These are phyloP conservation scores for Mythimna pallens DNA, from an alignment of 2,888 invertebrate species.

Conservation along the genomic window DNA sequence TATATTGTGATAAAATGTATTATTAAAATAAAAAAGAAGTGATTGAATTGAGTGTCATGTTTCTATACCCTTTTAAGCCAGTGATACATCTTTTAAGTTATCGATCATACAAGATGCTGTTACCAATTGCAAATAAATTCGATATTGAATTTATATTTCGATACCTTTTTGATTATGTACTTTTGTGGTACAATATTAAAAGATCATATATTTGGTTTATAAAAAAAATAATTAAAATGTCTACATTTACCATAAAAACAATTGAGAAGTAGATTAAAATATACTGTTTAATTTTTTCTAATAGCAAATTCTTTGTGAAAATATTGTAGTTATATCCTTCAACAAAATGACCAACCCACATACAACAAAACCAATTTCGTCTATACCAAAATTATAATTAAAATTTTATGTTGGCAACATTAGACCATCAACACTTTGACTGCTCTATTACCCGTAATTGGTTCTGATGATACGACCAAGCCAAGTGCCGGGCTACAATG, in stretches of 20 bases:
- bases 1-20: background rate
- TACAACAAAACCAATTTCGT: background rate
- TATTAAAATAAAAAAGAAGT: background rate
- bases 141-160: background rate
- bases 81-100: constrained; percentile 15
- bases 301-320: background rate
- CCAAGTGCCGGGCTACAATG: constrained; percentile 66
- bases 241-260: no score
- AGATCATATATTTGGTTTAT: background rate
- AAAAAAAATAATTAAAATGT: no score
- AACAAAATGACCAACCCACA: background rate
- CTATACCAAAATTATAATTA: constrained; percentile 39
- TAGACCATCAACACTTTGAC: constrained; percentile 18
- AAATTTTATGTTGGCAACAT: constrained; percentile 34
- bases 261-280: no score
- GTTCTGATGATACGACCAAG: constrained; percentile 49
- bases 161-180: background rate
- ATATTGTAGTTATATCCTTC: background rate
- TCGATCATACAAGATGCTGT: background rate
- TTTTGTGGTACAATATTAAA: no score
- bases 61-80: background rate
- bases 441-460: constrained; percentile 58
- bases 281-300: no score
- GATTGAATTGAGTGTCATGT: background rate
- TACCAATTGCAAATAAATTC: no score